A percentile compares a stretch with the other conserved stretches of the same genome.
Evolutionary conservation across 2,113 vertebrate species (phyloP).

Genomic region (Pollachius pollachius): DNA sequence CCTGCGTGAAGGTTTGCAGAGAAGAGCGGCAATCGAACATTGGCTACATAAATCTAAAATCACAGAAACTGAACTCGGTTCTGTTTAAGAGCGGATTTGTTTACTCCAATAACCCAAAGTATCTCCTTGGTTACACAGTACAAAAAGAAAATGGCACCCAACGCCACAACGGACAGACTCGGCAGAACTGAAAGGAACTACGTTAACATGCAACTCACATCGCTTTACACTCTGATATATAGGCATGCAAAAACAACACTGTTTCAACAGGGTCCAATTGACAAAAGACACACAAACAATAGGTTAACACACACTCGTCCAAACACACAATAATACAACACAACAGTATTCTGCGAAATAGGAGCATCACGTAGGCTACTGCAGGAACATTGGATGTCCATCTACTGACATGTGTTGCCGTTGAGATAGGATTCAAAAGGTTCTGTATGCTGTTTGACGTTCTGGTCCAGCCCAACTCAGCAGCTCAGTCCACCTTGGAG

Average conservation of each 20-base stretch:
- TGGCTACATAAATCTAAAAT: neutral
- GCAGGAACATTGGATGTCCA: constrained; percentile 55
- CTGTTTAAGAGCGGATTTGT: constrained; percentile 14
- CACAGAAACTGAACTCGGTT: neutral
- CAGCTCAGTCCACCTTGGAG: no score
- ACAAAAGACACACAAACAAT: constrained; percentile 54
- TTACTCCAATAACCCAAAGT: constrained; percentile 31
- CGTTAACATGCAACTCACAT: constrained; percentile 84
- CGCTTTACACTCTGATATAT: constrained; percentile 80
- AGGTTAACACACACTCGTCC: constrained; percentile 69
- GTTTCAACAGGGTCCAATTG: constrained; percentile 63
- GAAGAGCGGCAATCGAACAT: no score
- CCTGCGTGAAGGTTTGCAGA: neutral
- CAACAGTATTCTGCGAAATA: constrained; percentile 79
- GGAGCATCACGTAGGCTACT: constrained; percentile 72
- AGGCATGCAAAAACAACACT: constrained; percentile 88
- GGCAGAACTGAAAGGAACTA: constrained; percentile 68
- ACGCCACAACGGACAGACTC: constrained; percentile 64
- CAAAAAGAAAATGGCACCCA: constrained; percentile 62
- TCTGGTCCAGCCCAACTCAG: no score
- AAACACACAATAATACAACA: constrained; percentile 73
- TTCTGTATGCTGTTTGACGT: neutral
- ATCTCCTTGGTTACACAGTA: constrained; percentile 75
- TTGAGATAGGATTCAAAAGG: constrained; percentile 42
- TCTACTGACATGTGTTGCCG: constrained; percentile 34